Percentiles rank a stretch among this genome's conserved stretches.
phyloP scores from a whole-genome alignment of 1,140 invertebrate species.

The Tetramorium simillimum region DNA sequence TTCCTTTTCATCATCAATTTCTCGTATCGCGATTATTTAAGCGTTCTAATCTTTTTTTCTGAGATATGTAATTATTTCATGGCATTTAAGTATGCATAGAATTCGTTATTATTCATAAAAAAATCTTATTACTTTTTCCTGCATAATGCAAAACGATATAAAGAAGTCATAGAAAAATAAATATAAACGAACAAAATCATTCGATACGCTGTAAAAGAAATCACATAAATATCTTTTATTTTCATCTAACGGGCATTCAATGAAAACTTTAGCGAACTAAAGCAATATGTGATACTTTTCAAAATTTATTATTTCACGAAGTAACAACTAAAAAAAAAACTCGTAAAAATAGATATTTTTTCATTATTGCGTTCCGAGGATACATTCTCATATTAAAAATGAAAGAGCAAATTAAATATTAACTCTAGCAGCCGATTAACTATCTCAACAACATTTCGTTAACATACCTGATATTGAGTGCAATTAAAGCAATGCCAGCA shows the following conservation, averaged over 20 bases:
- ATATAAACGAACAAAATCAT: neutral
- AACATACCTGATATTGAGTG: slow-evolving; percentile 93
- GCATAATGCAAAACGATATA: neutral
- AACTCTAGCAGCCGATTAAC: neutral
- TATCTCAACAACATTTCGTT: neutral
- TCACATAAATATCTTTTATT: neutral
- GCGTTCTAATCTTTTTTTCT: neutral
- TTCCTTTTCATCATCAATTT: neutral
- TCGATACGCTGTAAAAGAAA: neutral
- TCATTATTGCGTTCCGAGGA: neutral
- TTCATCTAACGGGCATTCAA: neutral
- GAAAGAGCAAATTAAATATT: neutral
- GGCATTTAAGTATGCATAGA: neutral
- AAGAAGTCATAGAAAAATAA: neutral
- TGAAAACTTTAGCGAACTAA: neutral
- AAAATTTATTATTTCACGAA: neutral
- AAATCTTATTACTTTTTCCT: neutral
- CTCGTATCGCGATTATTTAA: neutral
- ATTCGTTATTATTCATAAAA: neutral
- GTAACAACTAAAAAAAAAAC: neutral
- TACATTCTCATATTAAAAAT: neutral
- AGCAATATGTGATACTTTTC: neutral
- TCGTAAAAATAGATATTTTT: neutral
- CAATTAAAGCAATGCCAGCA: slow-evolving; percentile 99
- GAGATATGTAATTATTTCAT: neutral